Base-by-base conservation (phyloP, 2,888 invertebrate species). In the Scaptomyza caliginosa region DNA sequence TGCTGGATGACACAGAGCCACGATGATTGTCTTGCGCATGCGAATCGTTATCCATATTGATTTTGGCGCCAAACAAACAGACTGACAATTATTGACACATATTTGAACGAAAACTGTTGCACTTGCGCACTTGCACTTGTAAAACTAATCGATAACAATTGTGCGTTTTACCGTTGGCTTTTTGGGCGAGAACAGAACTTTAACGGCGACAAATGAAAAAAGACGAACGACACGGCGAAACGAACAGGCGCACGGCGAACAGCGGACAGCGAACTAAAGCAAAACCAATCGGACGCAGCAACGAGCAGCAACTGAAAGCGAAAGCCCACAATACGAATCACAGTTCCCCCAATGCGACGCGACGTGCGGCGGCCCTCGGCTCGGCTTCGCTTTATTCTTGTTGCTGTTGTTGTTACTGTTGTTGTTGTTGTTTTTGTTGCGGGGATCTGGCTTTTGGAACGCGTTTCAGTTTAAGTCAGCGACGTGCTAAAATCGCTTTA, bases 241-340 rank as follows among this genome's bases (percentile, higher is more conserved):
- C 56, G 30, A 21, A 32, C 8, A 30, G 24, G 70, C 70, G 52
- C 62, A 40, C 38, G 17, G 56, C 67, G 59, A 60, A 60, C 55
- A 38, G 51, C 59, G 40, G 30, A 64, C 43, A 59, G 34, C 65
- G 48, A 43, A 56, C 30, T 70, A 73, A 71, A 66, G 77, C 75
- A 74, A 86, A 79, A 79, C 84, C 89, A 77, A 78, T 84, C 89
- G 88, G 83, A 86, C 85, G 88, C 89, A 89, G 88, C 86, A 79
- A 78, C 85, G 77, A 82, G 77, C 82, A 77, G 82, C 80, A 89
- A 89, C 90, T 89, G 89, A 89, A 89, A 89, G 89, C 86, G 88
- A 90, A 89, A 89, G 81, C 87, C 49, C 78, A 54, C 50, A 52
- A 64, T 67, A 74, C 82, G 85, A 79, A 48, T 67, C 57, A 36